phyloP scores from a whole-genome alignment of 92 coral and sea anemone genomes.

The Umimayanthus kanabou region DNA sequence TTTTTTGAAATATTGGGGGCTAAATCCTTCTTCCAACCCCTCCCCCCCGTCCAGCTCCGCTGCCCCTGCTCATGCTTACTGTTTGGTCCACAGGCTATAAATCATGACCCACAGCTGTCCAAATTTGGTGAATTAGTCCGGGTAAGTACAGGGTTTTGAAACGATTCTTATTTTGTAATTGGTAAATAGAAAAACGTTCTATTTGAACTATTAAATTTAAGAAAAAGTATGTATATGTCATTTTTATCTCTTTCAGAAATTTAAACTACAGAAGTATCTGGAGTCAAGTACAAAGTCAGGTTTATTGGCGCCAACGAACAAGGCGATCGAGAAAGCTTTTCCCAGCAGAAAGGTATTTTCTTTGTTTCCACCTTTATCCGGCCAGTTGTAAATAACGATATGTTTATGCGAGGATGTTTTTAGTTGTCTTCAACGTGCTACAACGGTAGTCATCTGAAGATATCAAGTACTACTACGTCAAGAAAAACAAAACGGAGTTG shows the following conservation, averaged over 20 bases:
- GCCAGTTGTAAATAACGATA: background rate
- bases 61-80: background rate
- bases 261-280: constrained; percentile 60
- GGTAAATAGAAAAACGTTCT: background rate
- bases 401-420: too few species aligned
- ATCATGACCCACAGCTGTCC: constrained; percentile 65
- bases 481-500: too few species aligned
- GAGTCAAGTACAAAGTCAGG: constrained; percentile 52
- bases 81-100: constrained; percentile 43
- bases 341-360: constrained; percentile 59
- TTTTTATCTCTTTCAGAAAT: constrained; percentile 38
- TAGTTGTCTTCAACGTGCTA: background rate
- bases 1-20: too few species aligned
- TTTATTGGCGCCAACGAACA: constrained; percentile 68
- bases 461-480: too few species aligned
- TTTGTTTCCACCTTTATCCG: background rate
- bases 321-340: constrained; percentile 51
- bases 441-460: background rate
- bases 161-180: background rate
- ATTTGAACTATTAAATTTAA: too few species aligned
- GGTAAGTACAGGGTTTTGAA: constrained; percentile 30
- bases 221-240: too few species aligned
- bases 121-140: constrained; percentile 36
- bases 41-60: too few species aligned
- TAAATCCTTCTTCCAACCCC: too few species aligned